These are phyloP conservation scores for Sarcophaga variegata DNA, from an alignment of 2,888 invertebrate genomes.

Conservation along the genomic window DNA sequence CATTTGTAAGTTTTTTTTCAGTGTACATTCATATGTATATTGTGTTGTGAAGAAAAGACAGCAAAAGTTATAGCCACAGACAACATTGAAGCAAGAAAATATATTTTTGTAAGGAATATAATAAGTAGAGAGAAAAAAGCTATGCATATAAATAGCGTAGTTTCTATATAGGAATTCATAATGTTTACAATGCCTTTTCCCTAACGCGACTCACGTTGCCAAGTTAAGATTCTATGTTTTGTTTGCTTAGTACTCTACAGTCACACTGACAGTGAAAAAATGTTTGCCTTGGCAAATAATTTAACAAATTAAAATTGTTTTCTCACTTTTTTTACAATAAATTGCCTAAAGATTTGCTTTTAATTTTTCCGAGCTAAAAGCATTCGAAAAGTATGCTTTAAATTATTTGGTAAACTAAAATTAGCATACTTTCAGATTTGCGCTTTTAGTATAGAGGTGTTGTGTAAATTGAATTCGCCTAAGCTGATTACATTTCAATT, in stretches of 20 bases:
- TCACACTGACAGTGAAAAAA: too few species aligned
- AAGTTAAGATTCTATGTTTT: slow-evolving; percentile 49
- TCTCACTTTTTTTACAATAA: background rate
- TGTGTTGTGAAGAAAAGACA: background rate
- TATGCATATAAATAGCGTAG: slow-evolving; percentile 53
- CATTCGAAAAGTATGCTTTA: background rate
- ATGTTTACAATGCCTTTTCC: slow-evolving; percentile 59
- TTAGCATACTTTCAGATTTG: slow-evolving; percentile 23
- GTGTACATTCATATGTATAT: background rate
- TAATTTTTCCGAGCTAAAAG: background rate
- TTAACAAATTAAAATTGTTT: too few species aligned
- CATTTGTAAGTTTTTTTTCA: background rate
- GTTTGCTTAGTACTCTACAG: slow-evolving; percentile 42
- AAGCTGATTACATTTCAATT: slow-evolving; percentile 40
- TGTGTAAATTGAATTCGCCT: slow-evolving; percentile 51
- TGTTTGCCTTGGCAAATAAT: too few species aligned
- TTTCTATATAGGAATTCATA: slow-evolving; percentile 54
- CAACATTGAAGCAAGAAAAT: background rate
- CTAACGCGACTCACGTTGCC: slow-evolving; percentile 49
- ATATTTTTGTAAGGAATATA: background rate
- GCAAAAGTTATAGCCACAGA: slow-evolving; percentile 42
- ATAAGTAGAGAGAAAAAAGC: slow-evolving; percentile 30
- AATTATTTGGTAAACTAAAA: background rate
- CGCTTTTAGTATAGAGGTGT: background rate
- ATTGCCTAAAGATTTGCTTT: background rate